These are phyloP conservation scores for Drosophila tanythrix DNA, from an alignment of 2,888 invertebrate genomes.

Conservation along the genomic window DNA sequence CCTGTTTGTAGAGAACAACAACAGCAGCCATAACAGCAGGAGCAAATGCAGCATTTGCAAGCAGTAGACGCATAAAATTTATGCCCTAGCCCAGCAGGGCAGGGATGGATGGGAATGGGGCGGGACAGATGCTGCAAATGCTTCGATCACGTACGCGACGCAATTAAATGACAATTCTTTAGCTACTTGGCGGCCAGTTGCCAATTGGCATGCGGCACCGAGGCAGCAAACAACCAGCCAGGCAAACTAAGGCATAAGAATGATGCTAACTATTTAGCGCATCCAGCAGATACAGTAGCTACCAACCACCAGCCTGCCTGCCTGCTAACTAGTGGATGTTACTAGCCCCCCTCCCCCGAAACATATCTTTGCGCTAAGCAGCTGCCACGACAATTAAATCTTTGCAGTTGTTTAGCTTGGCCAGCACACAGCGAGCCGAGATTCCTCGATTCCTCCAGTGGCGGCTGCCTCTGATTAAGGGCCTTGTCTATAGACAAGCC, in stretches of 20 bases:
- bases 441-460: conserved; percentile 54
- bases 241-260: conserved; percentile 75
- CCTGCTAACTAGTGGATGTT: conserved; percentile 20
- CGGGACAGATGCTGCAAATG: conserved; percentile 63
- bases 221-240: conserved; percentile 23
- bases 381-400: conserved; percentile 73
- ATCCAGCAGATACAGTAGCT: conserved; percentile 74
- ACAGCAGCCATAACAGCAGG: conserved; percentile 20
- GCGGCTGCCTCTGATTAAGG: conserved; percentile 72
- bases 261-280: conserved; percentile 81
- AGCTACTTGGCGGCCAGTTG: conserved; percentile 65
- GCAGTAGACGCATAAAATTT: conserved; percentile 72
- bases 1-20: conserved; percentile 54
- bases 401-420: conserved; percentile 71
- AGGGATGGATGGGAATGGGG: not conserved
- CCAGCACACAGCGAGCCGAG: conserved; percentile 40
- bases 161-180: conserved; percentile 84
- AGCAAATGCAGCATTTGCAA: conserved; percentile 59
- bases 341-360: conserved; percentile 7
- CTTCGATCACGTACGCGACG: conserved; percentile 84
- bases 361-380: conserved; percentile 40
- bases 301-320: not conserved
- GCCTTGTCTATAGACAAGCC: conserved; percentile 46
- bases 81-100: conserved; percentile 57
- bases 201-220: conserved; percentile 72